phyloP scores from a whole-genome alignment of 2,113 vertebrate species.

The Corapipo altera region DNA sequence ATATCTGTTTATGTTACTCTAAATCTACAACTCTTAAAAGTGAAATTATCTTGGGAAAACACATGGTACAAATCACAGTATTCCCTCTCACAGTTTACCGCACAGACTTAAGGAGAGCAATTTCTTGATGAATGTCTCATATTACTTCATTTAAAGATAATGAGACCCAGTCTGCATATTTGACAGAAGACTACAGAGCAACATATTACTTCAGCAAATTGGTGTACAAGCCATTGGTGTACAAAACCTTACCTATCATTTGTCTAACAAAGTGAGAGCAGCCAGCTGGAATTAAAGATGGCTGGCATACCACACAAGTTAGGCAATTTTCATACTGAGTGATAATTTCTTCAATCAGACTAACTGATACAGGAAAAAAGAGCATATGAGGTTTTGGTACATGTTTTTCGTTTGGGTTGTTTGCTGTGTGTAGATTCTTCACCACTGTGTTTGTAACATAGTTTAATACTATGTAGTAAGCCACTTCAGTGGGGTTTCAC shows the following conservation, averaged over 20 bases:
- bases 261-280: neutral
- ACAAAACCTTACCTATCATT: neutral
- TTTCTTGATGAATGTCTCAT: neutral
- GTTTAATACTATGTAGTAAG: neutral
- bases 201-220: neutral
- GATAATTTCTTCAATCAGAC: neutral
- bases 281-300: neutral
- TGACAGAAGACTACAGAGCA: neutral
- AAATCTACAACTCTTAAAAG: neutral
- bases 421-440: neutral
- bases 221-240: neutral
- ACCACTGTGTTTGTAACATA: neutral
- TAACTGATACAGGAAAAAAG: neutral
- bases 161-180: neutral
- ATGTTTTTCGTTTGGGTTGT: neutral
- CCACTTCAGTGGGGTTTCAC: neutral
- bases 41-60: neutral
- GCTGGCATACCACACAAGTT: rapidly evolving
- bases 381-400: neutral
- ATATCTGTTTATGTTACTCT: neutral
- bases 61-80: neutral
- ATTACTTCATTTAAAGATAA: slow-evolving; percentile 22
- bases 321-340: neutral
- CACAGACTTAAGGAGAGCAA: neutral
- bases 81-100: neutral